Conservation (phyloP, 2,113 vertebrate genomes). For the Miniopterus natalensis region DNA sequence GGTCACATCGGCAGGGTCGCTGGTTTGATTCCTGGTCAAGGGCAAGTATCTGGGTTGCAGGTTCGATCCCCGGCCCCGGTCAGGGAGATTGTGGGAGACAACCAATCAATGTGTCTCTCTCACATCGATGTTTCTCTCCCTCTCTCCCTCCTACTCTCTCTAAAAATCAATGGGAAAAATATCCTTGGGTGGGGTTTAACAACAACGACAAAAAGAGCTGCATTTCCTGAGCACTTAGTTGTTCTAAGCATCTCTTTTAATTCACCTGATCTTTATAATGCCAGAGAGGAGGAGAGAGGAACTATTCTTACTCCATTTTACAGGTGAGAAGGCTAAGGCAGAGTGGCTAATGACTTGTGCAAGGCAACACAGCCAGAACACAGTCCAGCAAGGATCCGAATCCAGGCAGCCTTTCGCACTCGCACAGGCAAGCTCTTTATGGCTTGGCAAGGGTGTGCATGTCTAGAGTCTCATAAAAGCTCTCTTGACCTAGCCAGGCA, state of each 20-base stretch:
- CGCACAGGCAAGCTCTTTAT: rapidly evolving
- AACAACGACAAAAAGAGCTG: not conserved
- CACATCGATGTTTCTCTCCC: no score
- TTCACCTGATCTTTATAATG: not conserved
- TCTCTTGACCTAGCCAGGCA: not conserved
- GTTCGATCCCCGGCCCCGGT: no score
- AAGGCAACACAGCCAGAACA: not conserved
- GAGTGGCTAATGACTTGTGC: not conserved
- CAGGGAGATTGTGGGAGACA: no score
- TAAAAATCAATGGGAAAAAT: no score
- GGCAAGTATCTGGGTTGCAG: no score
- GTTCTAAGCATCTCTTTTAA: not conserved
- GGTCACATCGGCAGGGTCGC: no score
- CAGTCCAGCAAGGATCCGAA: not conserved
- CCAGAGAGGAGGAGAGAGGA: not conserved
- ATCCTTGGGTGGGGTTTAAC: no score
- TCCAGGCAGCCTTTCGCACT: not conserved
- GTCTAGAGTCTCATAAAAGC: not conserved
- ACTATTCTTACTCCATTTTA: not conserved
- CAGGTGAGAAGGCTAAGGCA: not conserved
- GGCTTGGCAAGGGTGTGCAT: not conserved
- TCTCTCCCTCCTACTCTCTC: no score
- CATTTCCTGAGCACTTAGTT: not conserved
- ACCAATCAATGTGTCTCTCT: no score
- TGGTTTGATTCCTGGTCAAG: no score